phyloP scores from a whole-genome alignment of 2,113 vertebrate genomes.

The Rhinolophus sinicus region DNA sequence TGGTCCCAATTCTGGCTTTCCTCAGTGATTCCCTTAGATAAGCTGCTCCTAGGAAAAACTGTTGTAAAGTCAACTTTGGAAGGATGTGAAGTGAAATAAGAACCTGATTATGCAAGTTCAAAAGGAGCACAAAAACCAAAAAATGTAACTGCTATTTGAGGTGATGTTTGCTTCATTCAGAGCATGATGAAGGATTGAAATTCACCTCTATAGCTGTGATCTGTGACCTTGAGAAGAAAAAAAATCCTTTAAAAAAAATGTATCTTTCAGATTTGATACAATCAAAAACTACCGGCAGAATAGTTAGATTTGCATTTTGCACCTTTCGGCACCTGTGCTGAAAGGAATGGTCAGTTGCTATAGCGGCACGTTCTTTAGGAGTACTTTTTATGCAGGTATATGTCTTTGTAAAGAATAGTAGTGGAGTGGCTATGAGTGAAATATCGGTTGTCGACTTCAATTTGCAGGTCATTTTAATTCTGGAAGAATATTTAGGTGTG shows the following conservation, averaged over 20 bases:
- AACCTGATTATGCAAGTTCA: neutral
- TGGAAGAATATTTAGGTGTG: conserved; percentile 39
- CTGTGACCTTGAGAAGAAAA: neutral
- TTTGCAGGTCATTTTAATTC: neutral
- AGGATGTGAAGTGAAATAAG: neutral
- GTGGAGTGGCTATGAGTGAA: neutral
- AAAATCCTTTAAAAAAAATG: neutral
- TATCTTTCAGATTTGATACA: neutral
- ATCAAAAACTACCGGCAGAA: neutral
- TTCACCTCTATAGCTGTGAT: neutral
- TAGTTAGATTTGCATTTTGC: neutral
- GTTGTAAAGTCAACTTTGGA: neutral
- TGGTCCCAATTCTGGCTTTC: neutral
- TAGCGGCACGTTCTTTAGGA: neutral
- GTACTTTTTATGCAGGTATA: neutral
- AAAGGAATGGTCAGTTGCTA: neutral
- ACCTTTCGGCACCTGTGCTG: neutral
- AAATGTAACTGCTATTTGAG: neutral
- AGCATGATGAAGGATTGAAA: neutral
- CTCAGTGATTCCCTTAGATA: neutral
- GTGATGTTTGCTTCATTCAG: neutral
- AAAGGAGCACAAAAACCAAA: neutral
- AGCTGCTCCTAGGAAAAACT: neutral
- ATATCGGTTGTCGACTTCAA: neutral
- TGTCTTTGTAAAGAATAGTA: neutral